phyloP scores from a whole-genome alignment of 2,797 vertebrate species.

The Bucorvus abyssinicus region DNA sequence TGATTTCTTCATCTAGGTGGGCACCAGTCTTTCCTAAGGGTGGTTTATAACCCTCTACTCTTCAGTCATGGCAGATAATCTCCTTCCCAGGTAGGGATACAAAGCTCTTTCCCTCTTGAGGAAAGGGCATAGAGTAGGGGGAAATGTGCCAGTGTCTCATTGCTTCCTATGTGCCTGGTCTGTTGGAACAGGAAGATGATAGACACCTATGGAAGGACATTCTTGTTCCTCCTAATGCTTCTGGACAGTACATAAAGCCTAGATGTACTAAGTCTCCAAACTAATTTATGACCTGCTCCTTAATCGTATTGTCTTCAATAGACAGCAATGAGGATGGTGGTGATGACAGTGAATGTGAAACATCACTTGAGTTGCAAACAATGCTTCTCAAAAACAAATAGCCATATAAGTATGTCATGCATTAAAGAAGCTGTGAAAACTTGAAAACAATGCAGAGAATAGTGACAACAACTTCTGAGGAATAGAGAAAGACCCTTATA shows the following conservation, averaged over 20 bases:
- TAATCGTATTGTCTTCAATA: neutral
- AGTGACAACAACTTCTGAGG: neutral
- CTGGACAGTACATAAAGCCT: neutral
- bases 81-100: neutral
- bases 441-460: neutral
- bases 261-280: neutral
- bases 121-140: neutral
- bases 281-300: neutral
- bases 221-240: neutral
- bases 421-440: neutral
- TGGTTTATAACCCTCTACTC: neutral
- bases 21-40: neutral
- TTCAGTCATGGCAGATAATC: neutral
- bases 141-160: neutral
- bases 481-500: neutral
- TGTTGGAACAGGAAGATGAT: neutral
- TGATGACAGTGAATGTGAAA: neutral
- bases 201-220: neutral
- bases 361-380: neutral
- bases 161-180: neutral
- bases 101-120: neutral
- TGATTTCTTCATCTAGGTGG: neutral
- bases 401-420: neutral
- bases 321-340: accelerated
- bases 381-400: neutral